Evolutionary conservation across 1,140 invertebrate species (phyloP), one percentile per base, ranked within the genome.

Genomic region (Vanessa atalanta): DNA sequence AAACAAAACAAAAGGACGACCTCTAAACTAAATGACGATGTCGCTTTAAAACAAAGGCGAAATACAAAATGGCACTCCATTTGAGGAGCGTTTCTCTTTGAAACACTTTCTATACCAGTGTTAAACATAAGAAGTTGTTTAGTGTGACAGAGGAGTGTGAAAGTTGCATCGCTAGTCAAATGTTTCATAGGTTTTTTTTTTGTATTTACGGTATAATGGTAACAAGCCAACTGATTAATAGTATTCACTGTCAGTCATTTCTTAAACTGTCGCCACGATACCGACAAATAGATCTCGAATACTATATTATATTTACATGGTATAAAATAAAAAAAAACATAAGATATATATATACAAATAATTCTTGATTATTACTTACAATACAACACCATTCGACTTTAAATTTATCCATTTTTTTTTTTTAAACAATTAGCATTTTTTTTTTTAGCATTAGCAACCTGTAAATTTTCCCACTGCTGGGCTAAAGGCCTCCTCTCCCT

Each of bases 31-130:
- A 53, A n/a, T 53, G 50, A 14, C 53, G 53, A 57, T 57, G 53
- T n/a, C 15, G n/a, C 20, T 23, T 37, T 37, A 26, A 61, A 61
- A 61, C 57, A 61, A 61, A 37, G 23, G 11, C 55, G 2, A 26
- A 61, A 61, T 61, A 61, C 57, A 26, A 37, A 61, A 61, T 31
- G 23, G 11, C 26, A n/a, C 6, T 14, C 26, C 57, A 37, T 61
- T 31, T 37, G 31, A 61, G 20, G 50, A n/a, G 55, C 7, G 12
- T 61, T 61, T 61, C 57, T 13, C 57, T 61, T 61, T 8, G 57
- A 60, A 14, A 37, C 57, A 61, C 57, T 61, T 61, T 61, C 57
- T 61, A 37, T 37, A 37, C 14, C 31, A 61, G 31, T 61, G 57
- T 61, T 37, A n/a, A 15, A 61, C 57, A 37, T 26, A 57, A 55